Conservation (phyloP, 2,888 invertebrate genomes). For the Auanema freiburgensis region DNA sequence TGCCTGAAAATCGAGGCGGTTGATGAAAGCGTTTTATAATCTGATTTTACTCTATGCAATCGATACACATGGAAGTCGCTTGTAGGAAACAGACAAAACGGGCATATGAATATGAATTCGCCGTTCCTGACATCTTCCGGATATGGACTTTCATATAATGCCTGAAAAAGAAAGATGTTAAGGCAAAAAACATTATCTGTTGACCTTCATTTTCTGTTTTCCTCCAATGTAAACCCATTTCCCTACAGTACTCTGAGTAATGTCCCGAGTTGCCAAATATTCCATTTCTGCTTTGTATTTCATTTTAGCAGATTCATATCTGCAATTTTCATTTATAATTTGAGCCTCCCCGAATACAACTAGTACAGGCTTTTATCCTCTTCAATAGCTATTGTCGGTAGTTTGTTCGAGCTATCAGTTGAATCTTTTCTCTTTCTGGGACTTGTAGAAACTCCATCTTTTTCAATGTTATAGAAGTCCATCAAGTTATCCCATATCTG, state of each 20-base stretch:
- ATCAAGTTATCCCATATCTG: slow-evolving; percentile 14
- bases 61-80: slow-evolving; percentile 20
- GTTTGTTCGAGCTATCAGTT: no score
- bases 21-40: not conserved
- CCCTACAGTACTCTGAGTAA: not conserved
- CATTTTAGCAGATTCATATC: not conserved
- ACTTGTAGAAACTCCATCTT: no score
- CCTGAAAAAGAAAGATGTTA: slow-evolving; percentile 3
- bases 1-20: slow-evolving; percentile 69
- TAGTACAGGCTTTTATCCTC: slow-evolving; percentile 19
- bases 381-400: slow-evolving; percentile 6
- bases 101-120: slow-evolving; percentile 39
- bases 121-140: slow-evolving; percentile 31
- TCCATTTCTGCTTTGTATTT: no score
- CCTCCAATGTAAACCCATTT: slow-evolving; percentile 22
- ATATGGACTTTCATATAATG: slow-evolving; percentile 36
- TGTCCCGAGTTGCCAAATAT: not conserved
- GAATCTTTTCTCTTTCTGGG: no score
- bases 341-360: not conserved
- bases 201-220: slow-evolving; percentile 19
- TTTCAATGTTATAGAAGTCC: slow-evolving; percentile 2
- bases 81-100: slow-evolving; percentile 42
- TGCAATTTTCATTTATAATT: not conserved
- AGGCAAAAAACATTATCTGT: not conserved
- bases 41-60: slow-evolving; percentile 34